Evolutionary conservation across 2,113 vertebrate genomes (phyloP).

Genomic region (Limnothrissa miodon): DNA sequence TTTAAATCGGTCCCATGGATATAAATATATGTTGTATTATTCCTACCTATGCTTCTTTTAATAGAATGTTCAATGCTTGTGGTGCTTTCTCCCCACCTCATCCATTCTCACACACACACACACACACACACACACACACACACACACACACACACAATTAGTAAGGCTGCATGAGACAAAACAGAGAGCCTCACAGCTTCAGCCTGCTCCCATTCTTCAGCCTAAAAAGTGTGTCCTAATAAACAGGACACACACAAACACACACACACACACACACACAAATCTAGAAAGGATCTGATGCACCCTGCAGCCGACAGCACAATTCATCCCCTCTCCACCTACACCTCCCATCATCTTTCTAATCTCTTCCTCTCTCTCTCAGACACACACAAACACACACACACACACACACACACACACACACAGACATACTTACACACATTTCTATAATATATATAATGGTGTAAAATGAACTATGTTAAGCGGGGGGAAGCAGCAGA

Average conservation of each 20-base stretch:
- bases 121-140: conserved; percentile 21
- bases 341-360: not conserved
- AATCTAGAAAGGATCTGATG: not conserved
- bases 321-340: not conserved
- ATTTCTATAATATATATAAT: not conserved
- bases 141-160: not conserved
- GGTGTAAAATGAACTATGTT: not conserved
- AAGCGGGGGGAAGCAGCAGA: not conserved
- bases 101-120: not conserved
- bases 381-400: not conserved
- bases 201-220: not conserved
- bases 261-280: not conserved
- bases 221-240: not conserved
- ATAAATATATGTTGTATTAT: too few species aligned
- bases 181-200: not conserved
- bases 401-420: conserved; percentile 26
- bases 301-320: not conserved
- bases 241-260: not conserved
- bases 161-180: not conserved
- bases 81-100: not conserved
- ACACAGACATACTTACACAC: conserved; percentile 15
- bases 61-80: too few species aligned
- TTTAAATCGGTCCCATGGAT: too few species aligned
- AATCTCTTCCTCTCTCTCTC: not conserved
- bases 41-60: too few species aligned